Evolutionary conservation across 2,113 vertebrate species (phyloP), one percentile per base, ranked within the genome.

Genomic region (Lota lota): DNA sequence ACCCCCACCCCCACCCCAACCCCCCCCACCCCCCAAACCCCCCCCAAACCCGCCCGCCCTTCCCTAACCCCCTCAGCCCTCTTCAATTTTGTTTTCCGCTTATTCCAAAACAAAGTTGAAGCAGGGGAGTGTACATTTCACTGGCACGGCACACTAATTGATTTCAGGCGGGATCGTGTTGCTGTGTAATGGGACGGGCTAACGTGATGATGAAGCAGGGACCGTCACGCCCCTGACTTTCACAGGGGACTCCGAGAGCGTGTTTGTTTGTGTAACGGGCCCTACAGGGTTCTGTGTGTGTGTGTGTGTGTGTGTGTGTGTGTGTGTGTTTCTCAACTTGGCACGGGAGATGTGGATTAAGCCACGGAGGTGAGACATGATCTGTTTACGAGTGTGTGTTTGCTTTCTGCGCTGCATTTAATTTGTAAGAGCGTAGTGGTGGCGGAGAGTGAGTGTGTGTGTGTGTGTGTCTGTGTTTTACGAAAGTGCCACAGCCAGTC

Each of bases 141-240:
- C 40, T 36, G 71, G 83, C 84, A 80, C 68, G 75, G 72, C 72
- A 68, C 21, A 79, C 75, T 86, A 87, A 92, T 87, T 90, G 90
- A 91, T 89, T 90, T 89, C 83, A 85, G 85, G 81, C 83, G 74
- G 73, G 79, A 88, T 85, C 81, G 71, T 80, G 82, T 90, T 90
- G 85, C 88, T 75, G 79, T 84, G 88, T 86, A 88, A 89, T 85
- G 81, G 90, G 90, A 87, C 87, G 83, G 83, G 71, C 83, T 87
- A 87, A 85, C 78, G 76, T 86, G 83, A 88, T 90, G 89, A 89
- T 88, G 84, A 88, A 86, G 82, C 80, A 69, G 81, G 77, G 87
- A 85, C 79, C 80, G 84, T 90, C 88, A 90, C 90, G 82, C 79
- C 88, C 87, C 88, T 88, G 87, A 84, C 80, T 86, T 89, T 90